A percentile compares a stretch with the other conserved stretches of the same genome.
These are phyloP conservation scores for Drosophila rubida DNA, from an alignment of 2,888 invertebrate genomes.

Conservation along the genomic window DNA sequence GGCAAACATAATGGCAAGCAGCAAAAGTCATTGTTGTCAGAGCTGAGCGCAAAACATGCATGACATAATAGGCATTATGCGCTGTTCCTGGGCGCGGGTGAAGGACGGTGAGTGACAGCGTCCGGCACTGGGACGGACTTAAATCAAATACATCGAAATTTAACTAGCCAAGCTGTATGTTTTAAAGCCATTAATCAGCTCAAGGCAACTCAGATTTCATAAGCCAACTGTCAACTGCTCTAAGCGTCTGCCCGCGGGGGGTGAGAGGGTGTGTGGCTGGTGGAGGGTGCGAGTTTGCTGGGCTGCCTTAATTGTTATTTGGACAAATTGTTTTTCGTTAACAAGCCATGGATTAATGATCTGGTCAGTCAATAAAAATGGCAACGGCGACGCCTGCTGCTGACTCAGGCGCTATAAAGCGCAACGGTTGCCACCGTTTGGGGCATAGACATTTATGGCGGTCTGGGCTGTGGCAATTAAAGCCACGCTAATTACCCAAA, in stretches of 20 bases:
- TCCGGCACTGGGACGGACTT: slow-evolving; percentile 8
- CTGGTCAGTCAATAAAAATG: slow-evolving; percentile 59
- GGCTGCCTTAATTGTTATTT: slow-evolving; percentile 72
- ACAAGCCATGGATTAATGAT: slow-evolving; percentile 75
- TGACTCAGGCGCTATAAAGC: slow-evolving; percentile 56
- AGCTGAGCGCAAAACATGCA: slow-evolving; percentile 27
- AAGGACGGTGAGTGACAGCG: slow-evolving; percentile 24
- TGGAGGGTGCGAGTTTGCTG: slow-evolving; percentile 63
- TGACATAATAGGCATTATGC: slow-evolving; percentile 61
- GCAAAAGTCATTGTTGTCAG: slow-evolving; percentile 58
- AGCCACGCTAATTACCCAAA: slow-evolving; percentile 70
- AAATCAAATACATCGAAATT: slow-evolving; percentile 36
- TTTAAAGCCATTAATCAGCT: slow-evolving; percentile 63
- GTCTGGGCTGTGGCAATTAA: slow-evolving; percentile 63
- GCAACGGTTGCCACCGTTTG: slow-evolving; percentile 65
- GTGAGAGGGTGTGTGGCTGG: slow-evolving; percentile 19
- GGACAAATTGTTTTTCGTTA: slow-evolving; percentile 77
- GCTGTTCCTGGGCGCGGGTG: slow-evolving; percentile 27
- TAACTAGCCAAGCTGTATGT: slow-evolving; percentile 19
- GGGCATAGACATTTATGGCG: slow-evolving; percentile 48
- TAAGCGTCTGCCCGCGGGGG: slow-evolving; percentile 26
- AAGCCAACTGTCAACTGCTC: slow-evolving; percentile 61
- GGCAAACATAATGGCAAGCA: slow-evolving; percentile 18
- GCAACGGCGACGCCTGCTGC: too few species aligned
- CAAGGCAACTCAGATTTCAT: slow-evolving; percentile 54